Base-by-base conservation (phyloP, 2,113 vertebrate genomes). In the Picathartes gymnocephalus region DNA sequence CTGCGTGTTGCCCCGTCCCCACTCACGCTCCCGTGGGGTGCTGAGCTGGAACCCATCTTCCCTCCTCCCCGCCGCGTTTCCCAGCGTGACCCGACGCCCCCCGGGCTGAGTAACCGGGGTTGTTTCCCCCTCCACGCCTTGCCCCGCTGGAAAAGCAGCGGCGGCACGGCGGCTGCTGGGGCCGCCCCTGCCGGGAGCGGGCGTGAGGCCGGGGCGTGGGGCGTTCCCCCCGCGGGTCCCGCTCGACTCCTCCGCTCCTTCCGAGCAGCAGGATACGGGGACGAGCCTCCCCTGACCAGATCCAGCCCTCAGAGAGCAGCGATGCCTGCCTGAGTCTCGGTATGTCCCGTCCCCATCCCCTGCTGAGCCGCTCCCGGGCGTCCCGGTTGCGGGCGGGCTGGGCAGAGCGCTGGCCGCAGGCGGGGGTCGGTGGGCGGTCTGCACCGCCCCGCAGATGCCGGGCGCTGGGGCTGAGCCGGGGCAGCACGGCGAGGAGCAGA, bases 1-100 rank as follows among this genome's bases (percentile, higher is more conserved):
- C 13, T 6, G 21, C 12, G 0, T 4, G 14, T 10, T 17, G 31
- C 11, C 28, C n/a, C 7, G 0, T 7, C 37, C 37, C 24, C 54
- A 1, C 54, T 44, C 33, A 3, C 6, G n/a, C 7, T 14, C 8
- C 16, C 15, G 8, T 1, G 30, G 9, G 28, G 6, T 11, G 33
- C 31, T 15, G 28, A 7, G 2, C 2, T n/a, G 31, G 15, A 31
- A 45, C 2, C 16, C 89, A 48, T 45, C 72, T 10, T 51, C 53
- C 35, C 57, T 18, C 51, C 25, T 64, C n/a, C 2, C 37, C 7
- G 7, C 62, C 14, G 7, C 53, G 4, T 16, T 53, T 56, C 81
- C 47, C 73, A n/a, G 22, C 12, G 23, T 2, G 28, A 37, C 33
- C 33, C 39, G 44, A 15, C 20, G 10, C 5, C 51, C 15, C 15